Conservation (phyloP, 2,888 invertebrate genomes). For the Chouioia cunea region DNA sequence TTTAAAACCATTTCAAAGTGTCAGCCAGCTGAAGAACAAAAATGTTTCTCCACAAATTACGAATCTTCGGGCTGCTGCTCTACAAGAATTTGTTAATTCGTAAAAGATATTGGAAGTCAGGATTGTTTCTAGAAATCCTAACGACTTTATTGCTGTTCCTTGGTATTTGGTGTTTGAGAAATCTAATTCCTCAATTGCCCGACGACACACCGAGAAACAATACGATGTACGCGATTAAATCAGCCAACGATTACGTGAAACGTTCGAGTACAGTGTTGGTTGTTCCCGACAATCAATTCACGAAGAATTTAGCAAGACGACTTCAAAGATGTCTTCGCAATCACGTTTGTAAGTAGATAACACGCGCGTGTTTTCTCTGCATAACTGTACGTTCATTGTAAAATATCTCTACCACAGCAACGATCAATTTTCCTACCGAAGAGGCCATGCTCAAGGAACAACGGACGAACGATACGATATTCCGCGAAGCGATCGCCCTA, state of each 20-base stretch:
- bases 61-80: conserved; percentile 54
- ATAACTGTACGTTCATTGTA: too few relatives aligned
- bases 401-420: too few relatives aligned
- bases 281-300: conserved; percentile 23
- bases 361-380: too few relatives aligned
- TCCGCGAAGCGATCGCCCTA: conserved; percentile 49
- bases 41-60: conserved; percentile 24
- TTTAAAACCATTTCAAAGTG: too few relatives aligned
- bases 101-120: conserved; percentile 56
- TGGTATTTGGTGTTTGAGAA: conserved; percentile 51
- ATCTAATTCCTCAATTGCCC: not conserved
- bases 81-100: conserved; percentile 58
- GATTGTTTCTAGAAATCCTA: conserved; percentile 54
- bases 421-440: conserved; percentile 42
- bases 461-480: not conserved
- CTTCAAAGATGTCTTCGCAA: conserved; percentile 2
- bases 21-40: not conserved
- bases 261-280: not conserved
- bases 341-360: too few relatives aligned
- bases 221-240: too few relatives aligned
- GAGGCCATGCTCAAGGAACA: conserved; percentile 52
- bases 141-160: conserved; percentile 55
- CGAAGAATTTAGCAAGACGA: not conserved
- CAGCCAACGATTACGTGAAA: too few relatives aligned
- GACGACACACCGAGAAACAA: too few relatives aligned